A percentile compares a stretch with the other conserved stretches of the same genome.
These are phyloP conservation scores for Channa maculata DNA, from an alignment of 2,113 vertebrate genomes.

Conservation along the genomic window DNA sequence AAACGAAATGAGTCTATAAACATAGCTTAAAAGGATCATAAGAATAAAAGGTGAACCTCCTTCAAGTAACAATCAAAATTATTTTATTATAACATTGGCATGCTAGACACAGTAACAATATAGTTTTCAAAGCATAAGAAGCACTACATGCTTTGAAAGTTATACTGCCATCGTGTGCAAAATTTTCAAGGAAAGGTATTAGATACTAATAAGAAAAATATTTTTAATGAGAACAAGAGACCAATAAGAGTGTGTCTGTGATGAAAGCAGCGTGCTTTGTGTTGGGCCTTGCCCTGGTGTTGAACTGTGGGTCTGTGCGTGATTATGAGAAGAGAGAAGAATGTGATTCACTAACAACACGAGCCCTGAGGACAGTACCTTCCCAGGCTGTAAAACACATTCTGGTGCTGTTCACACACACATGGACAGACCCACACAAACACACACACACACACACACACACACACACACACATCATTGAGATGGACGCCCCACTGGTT, in stretches of 20 bases:
- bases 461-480: slow-evolving; percentile 5
- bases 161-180: slow-evolving; percentile 25
- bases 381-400: slow-evolving; percentile 73
- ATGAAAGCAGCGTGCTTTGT: slow-evolving; percentile 54
- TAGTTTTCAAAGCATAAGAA: slow-evolving; percentile 43
- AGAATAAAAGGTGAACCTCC: slow-evolving; percentile 40
- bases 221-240: slow-evolving; percentile 61
- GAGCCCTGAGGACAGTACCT: slow-evolving; percentile 50
- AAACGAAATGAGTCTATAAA: slow-evolving; percentile 28
- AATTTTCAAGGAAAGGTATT: slow-evolving; percentile 7
- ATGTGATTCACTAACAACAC: slow-evolving; percentile 67
- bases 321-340: slow-evolving; percentile 68
- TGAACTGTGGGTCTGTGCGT: slow-evolving; percentile 69
- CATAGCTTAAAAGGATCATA: slow-evolving; percentile 4
- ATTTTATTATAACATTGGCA: slow-evolving; percentile 43
- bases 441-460: slow-evolving; percentile 12
- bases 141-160: slow-evolving; percentile 36
- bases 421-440: slow-evolving; percentile 29
- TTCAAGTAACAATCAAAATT: slow-evolving; percentile 12
- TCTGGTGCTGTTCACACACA: slow-evolving; percentile 37
- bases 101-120: slow-evolving; percentile 7
- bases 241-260: slow-evolving; percentile 27
- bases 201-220: slow-evolving; percentile 59
- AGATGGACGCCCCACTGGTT: slow-evolving; percentile 45
- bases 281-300: slow-evolving; percentile 43